Base-by-base conservation (phyloP, 2,888 invertebrate species). In the Aporophyla lueneburgensis region DNA sequence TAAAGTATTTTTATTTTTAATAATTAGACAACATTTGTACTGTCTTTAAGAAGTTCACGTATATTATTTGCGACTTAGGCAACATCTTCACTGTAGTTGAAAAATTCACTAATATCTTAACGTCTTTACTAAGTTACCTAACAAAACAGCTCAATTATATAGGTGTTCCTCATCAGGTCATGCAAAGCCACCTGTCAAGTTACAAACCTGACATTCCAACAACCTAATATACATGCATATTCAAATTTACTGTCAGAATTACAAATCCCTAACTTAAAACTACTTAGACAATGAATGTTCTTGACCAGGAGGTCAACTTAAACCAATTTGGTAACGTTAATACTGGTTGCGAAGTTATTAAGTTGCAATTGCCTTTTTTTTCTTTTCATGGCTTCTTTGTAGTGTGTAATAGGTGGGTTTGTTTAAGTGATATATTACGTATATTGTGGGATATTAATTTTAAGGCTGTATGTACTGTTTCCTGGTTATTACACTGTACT, bases 291-390 rank as follows among this genome's bases (percentile, higher is more conserved):
- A 84, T 78, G 68, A 24, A 54, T 69, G 87, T 56, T 82, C 86
- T 86, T 87, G 87, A 87, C 82, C 77, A 63, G 54, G 81, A 69
- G 87, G 82, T 87, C 87, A 87, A 66, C 78, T 53, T 46, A 73
- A 24, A 81, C 74, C 79, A 71, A 70, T 77, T 82, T 73, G 43
- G 76, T 68, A 86, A 84, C 80, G 65, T 78, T 81, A 83, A 62
- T 69, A 69, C 70, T 62, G 66, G 40, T 61, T 71, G 74, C 83
- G 24, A 74, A 81, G 84, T 74, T 74, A 81, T 83, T 78, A 84
- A 77, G 67, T 56, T 73, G 61, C 74, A 79, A 84, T 84, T 84
- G 67, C 46, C n/a, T 54, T 70, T 84, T 84, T 86, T 85, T 80
- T 65, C 65, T 73, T 71, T 81, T 75, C 54, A 56, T 71, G 49